Percentiles rank a stretch among this genome's conserved stretches.
These are phyloP conservation scores for Chelmon rostratus DNA, from an alignment of 2,797 vertebrate species.

Conservation along the genomic window DNA sequence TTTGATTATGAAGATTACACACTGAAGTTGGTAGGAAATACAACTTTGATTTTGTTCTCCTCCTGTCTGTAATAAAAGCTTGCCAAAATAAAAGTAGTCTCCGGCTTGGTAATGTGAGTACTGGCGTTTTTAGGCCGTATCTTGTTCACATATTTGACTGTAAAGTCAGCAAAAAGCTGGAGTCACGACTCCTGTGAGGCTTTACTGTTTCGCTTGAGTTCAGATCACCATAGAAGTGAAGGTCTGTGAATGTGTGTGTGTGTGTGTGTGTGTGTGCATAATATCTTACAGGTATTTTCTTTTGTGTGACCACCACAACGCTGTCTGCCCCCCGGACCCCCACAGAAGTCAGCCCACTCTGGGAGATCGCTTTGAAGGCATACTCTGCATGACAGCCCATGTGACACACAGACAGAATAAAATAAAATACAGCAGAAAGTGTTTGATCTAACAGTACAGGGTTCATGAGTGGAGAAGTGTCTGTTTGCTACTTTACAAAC, in stretches of 20 bases:
- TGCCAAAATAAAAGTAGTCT: background rate
- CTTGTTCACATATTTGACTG: background rate
- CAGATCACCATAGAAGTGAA: background rate
- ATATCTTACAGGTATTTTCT: conserved; percentile 86
- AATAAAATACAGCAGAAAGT: background rate
- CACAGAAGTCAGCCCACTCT: conserved; percentile 84
- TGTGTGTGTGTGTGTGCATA: conserved; percentile 29
- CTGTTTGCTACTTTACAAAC: background rate
- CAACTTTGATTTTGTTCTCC: background rate
- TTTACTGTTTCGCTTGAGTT: conserved; percentile 34
- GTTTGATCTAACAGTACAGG: background rate
- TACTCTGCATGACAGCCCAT: conserved; percentile 77
- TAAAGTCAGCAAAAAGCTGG: conserved; percentile 49
- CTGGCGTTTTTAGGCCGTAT: background rate
- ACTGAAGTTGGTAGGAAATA: background rate
- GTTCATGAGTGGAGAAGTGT: background rate
- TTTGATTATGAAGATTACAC: background rate
- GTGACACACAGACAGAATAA: background rate
- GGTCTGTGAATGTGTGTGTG: conserved; percentile 29
- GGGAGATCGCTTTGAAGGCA: conserved; percentile 88
- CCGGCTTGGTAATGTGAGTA: conserved; percentile 36
- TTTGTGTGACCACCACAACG: conserved; percentile 85
- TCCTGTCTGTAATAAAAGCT: background rate
- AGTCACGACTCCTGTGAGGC: conserved; percentile 52
- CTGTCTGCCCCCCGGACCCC: conserved; percentile 83